Base-by-base conservation (phyloP, 2,888 invertebrate genomes). In the Phyllotreta striolata region DNA sequence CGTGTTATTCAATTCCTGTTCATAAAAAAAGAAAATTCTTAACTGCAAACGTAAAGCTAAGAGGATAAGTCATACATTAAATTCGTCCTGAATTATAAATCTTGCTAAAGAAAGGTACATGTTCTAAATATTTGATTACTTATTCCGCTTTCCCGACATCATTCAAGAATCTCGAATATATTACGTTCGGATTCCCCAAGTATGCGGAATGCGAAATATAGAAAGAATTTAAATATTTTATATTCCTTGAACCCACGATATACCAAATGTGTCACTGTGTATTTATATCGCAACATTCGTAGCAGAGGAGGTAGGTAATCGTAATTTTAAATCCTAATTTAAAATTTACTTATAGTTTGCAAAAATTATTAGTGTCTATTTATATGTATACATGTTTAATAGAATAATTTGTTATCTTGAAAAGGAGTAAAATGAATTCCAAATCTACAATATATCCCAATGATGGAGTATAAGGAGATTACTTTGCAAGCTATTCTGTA, bases 221-320 rank as follows among this genome's bases (percentile, higher is more conserved):
- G 39, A 6, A 13, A 4, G 14, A 49, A 58, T 49, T 49, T 58
- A 10, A 40, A 58, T 58, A 58, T 58, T 58, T 58, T 49, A 40
- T 58, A 38, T 58, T 49, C 37, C 37, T 13, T 39, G 44, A 47
- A 14, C 12, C 39, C 10, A 10, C 39, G 38, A 40, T 49, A 58
- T 12, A 39, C 35, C 47, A 46, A 57, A 49, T 58, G 34, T 49
- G 57, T 58, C 57, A 49, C 34, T 58, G 13, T 14, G 9, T 10
- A 37, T 49, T 49, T 39, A 14, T 40, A 46, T 58, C 43, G 5
- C 47, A 49, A 35, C 7, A 14, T n/a, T 10, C 51, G 37, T 58
- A 49, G 37, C 37, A 37, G 51, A 6, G 37, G 51, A 24, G 24
- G 24, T 24, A 24, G 24, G 24, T 24, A 24, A 24, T 24, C 4